Base-by-base conservation (phyloP, 2,797 vertebrate genomes). In the Sorex maritimensis region DNA sequence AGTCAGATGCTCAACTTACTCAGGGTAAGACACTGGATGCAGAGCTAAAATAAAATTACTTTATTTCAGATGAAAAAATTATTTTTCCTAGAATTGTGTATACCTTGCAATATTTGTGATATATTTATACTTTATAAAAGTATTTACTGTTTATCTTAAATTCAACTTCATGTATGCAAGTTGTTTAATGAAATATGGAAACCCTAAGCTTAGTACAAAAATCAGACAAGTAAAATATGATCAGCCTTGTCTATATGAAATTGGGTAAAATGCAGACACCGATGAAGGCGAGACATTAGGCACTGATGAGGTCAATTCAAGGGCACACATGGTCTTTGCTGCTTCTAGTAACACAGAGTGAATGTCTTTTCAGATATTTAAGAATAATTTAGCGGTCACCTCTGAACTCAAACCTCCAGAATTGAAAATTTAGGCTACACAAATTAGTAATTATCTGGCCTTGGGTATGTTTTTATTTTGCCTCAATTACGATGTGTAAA, bases 1-100 rank as follows among this genome's bases (percentile, higher is more conserved):
- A 3, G 24, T 90, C 44, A 46, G 28, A 94, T 82, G 26, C 14
- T 89, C 38, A 5, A 34, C 19, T 86, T 73, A 30, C 23, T 69
- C 52, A 65, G 17, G 4, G 9, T 28, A 61, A 95, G 94, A 83
- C n/a, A 81, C 1, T 68, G 13, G 12, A 85, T 17, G 23, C 7
- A 6, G 23, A 82, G 4, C 46, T 74, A 71, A 88, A 90, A 0
- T 72, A 8, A 24, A 84, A 81, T n/a, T n/a, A n/a, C n/a, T n/a
- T n/a, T n/a, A n/a, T 90, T 77, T 95, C 63, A 86, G 2, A 52
- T 86, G 55, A 95, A 13, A 30, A 67, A 69, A 34, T 55, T 80
- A 86, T 52, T 80, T 79, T 78, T 78, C 55, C 55, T 77, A 1
- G 15, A 88, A 77, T 11, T 77, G 34, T 28, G 13, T 28, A 15